Evolutionary conservation across 2,888 invertebrate species (phyloP), one percentile per base, ranked within the genome.

Genomic region (Lucinisca nassula): DNA sequence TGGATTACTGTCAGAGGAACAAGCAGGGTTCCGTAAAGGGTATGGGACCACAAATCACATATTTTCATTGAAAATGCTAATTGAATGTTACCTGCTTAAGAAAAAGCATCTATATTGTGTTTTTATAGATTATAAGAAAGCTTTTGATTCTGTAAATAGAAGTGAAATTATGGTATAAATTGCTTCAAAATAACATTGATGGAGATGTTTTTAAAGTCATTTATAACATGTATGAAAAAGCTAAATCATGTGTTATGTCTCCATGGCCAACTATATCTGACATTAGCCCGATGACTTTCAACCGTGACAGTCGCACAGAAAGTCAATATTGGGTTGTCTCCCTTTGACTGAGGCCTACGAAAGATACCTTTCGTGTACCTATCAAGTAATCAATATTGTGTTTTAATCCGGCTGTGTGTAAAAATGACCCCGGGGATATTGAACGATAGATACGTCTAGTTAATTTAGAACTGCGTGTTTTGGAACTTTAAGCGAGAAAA

Each of bases 181-280:
- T 67, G 35, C 17, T 67, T 35, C 35, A 32, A 35, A 67, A 32
- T 67, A 35, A 67, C 24, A 67, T 67, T 67, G 67, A 67, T 35
- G 67, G 67, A 17, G 4, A 67, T 4, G 35, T 67, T 14, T 67
- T 35, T 35, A 4, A 24, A 35, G 17, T 67, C 24, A 67, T 67
- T 35, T 24, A 67, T 67, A 67, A 67, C 35, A 35, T 67, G 67
- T 67, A 67, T 67, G 35, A 32, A 32, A 67, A 67, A 21, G 67
- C 67, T 12, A 67, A 67, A 67, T 58, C 58, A 58, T 58, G 58
- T 58, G 58, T 58, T 27, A 58, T 58, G 27, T n/a, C 58, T 58
- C n/a, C n/a, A n/a, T n/a, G n/a, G n/a, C n/a, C n/a, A n/a, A n/a
- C n/a, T n/a, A n/a, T n/a, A n/a, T n/a, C n/a, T n/a, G n/a, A n/a